Base-by-base conservation (phyloP, 1,140 invertebrate genomes). In the Matsumurasca onukii region DNA sequence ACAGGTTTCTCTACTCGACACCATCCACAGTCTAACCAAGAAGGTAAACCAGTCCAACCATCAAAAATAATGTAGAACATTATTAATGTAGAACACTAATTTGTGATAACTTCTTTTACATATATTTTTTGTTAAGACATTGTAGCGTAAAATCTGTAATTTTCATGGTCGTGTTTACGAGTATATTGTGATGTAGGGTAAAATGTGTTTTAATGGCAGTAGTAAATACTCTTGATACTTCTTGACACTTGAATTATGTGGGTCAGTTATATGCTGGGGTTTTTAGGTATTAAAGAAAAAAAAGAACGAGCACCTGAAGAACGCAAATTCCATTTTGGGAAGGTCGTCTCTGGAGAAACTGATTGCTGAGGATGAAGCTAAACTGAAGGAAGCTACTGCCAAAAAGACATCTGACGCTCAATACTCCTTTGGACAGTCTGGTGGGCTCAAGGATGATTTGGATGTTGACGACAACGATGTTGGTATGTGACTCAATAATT, bases 401-500 rank as follows among this genome's bases (percentile, higher is more conserved):
- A 34, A n/a, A 3, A 70, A 68, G 64, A 68, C 73, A 29, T 39
- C 68, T n/a, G 67, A 72, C 13, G 71, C 64, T 9, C 62, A 73
- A 71, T 81, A 69, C 70, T 77, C 66, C 27, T 73, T 71, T 57
- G 75, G 74, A 0, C 72, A 75, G 55, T 69, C 71, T 30, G 70
- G 69, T 15, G 85, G 84, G 5, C 78, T 89, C 0, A 82, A 85
- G 13, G 88, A 91, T 71, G 88, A 91, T 79, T 79, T 91, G 15
- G 89, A 91, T 72, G 86, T 88, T 71, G 88, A 90, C 74, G 88
- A 90, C 71, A 88, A 88, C 72, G 88, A 89, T 75, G 78, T 89
- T 63, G 86, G 85, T 86, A 74, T 80, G 80, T 65, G 3, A n/a
- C n/a, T n/a, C n/a, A n/a, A n/a, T n/a, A n/a, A n/a, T n/a, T n/a